These are phyloP conservation scores for Xenopus laevis DNA, from an alignment of 2,113 vertebrate species.

Conservation along the genomic window DNA sequence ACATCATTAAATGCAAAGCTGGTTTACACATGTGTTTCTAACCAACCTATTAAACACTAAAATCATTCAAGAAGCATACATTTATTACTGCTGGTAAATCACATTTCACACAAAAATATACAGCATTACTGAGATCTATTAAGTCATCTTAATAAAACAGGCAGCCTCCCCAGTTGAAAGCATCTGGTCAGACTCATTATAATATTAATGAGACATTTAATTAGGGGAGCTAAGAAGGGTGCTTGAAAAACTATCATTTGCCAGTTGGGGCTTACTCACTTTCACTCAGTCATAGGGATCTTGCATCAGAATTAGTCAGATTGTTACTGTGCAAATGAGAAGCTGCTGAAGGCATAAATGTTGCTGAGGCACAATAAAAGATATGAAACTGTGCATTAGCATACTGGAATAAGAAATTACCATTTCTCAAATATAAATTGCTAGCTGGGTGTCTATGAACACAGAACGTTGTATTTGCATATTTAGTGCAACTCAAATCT, in stretches of 20 bases:
- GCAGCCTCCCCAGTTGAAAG: conserved; percentile 17
- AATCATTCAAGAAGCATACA: conserved; percentile 8
- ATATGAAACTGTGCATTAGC: conserved; percentile 38
- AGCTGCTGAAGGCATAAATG: conserved; percentile 37
- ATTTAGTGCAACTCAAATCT: conserved; percentile 35
- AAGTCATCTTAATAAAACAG: conserved; percentile 24
- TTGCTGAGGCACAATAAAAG: conserved; percentile 31
- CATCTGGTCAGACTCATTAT: conserved; percentile 34
- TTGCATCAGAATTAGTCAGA: conserved; percentile 38
- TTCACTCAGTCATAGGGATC: conserved; percentile 29
- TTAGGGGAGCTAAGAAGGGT: conserved; percentile 34
- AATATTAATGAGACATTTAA: conserved; percentile 44
- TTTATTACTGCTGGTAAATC: conserved; percentile 4
- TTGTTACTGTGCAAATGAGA: conserved; percentile 37
- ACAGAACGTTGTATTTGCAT: conserved; percentile 36
- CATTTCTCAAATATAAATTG: conserved; percentile 44
- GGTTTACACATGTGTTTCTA: conserved; percentile 5
- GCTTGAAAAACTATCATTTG: conserved; percentile 36
- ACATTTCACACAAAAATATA: conserved; percentile 10
- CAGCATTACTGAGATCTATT: conserved; percentile 1
- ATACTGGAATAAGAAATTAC: conserved; percentile 40
- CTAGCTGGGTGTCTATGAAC: conserved; percentile 31
- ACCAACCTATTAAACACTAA: conserved; percentile 8
- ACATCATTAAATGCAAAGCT: not conserved
- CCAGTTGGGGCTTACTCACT: conserved; percentile 31